Percentiles rank a stretch among this genome's conserved stretches.
Evolutionary conservation across 2,113 vertebrate genomes (phyloP).

Genomic region (Chelonoidis abingdonii): DNA sequence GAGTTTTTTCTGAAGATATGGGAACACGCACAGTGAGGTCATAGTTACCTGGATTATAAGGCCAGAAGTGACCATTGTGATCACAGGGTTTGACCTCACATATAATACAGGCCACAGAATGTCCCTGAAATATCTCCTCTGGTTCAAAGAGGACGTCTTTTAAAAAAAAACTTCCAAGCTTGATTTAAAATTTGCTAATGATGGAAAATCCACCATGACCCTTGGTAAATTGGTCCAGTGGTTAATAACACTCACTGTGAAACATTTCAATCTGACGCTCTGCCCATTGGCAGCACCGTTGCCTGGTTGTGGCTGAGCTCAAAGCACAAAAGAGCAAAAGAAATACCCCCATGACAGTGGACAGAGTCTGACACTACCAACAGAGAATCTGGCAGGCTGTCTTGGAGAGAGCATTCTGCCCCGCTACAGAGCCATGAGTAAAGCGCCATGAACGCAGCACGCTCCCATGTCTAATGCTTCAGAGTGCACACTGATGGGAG

Average conservation of each 20-base stretch:
- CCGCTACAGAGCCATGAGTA: background rate
- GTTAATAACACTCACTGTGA: background rate
- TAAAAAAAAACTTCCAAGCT: background rate
- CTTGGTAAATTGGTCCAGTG: background rate
- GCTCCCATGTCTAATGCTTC: background rate
- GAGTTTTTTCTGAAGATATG: background rate
- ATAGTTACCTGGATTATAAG: too few relatives aligned
- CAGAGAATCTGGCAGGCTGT: background rate
- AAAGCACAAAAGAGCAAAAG: background rate
- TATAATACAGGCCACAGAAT: too few relatives aligned
- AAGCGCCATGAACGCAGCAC: background rate
- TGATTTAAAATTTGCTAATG: background rate
- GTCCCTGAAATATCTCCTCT: background rate
- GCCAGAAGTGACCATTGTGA: background rate
- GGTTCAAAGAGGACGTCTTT: background rate
- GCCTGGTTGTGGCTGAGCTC: background rate
- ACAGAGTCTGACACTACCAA: background rate
- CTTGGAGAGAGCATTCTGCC: background rate
- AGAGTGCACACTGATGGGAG: background rate
- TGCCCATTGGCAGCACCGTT: background rate
- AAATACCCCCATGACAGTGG: background rate
- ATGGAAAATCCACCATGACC: background rate
- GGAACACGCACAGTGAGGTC: background rate
- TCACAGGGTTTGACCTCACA: background rate
- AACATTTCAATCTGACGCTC: background rate